A percentile compares a stretch with the other conserved stretches of the same genome.
Conservation (phyloP, 23 tunicate genomes). For the Styela clava region DNA sequence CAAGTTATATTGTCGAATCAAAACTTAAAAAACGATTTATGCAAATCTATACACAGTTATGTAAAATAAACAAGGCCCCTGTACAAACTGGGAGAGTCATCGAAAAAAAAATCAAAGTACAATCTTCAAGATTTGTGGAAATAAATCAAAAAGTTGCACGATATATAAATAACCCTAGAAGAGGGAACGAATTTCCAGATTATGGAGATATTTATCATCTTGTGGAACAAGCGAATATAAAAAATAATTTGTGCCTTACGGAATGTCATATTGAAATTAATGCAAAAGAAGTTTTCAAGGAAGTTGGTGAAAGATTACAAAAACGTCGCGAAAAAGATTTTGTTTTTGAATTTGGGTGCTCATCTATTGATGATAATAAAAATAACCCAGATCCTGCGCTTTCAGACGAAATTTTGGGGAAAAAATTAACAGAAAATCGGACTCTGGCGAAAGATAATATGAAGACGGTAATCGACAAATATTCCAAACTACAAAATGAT, state of each 20-base stretch:
- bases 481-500: slow-evolving; percentile 15
- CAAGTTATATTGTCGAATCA: slow-evolving; percentile 49
- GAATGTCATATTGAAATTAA: neutral
- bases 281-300: slow-evolving; percentile 26
- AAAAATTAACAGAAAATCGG: slow-evolving; percentile 36
- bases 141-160: slow-evolving; percentile 43
- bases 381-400: slow-evolving; percentile 45
- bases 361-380: slow-evolving; percentile 26
- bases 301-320: slow-evolving; percentile 53
- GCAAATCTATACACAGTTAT: slow-evolving; percentile 43
- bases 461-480: slow-evolving; percentile 36
- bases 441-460: slow-evolving; percentile 26
- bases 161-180: slow-evolving; percentile 32
- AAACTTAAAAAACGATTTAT: slow-evolving; percentile 42
- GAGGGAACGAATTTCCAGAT: slow-evolving; percentile 43
- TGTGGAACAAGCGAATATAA: slow-evolving; percentile 36
- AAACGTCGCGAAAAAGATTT: slow-evolving; percentile 48
- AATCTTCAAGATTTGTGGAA: slow-evolving; percentile 34
- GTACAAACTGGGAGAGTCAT: slow-evolving; percentile 33
- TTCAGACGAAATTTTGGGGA: slow-evolving; percentile 23
- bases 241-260: slow-evolving; percentile 22
- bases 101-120: slow-evolving; percentile 22
- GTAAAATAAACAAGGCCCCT: slow-evolving; percentile 22
- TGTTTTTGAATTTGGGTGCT: slow-evolving; percentile 47
- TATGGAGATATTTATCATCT: slow-evolving; percentile 34